Evolutionary conservation across 2,888 invertebrate species (phyloP).

Genomic region (Autographa gamma): DNA sequence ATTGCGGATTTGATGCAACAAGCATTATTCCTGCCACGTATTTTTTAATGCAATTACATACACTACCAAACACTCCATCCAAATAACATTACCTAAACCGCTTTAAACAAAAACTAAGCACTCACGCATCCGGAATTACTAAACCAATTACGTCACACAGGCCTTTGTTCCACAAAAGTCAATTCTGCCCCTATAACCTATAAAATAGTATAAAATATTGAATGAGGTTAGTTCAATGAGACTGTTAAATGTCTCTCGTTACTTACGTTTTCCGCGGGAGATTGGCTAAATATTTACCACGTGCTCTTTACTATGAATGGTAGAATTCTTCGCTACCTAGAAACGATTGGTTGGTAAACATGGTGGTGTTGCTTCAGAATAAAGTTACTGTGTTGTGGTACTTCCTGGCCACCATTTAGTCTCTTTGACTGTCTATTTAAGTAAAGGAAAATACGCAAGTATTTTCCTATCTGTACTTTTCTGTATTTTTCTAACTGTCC

Average conservation of each 20-base stretch:
- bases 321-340: slow-evolving; percentile 45
- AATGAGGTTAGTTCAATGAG: slow-evolving; percentile 62
- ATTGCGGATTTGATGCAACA: too few species aligned
- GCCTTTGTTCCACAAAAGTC: neutral
- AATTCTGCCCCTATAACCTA: slow-evolving; percentile 15
- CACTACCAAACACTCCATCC: too few species aligned
- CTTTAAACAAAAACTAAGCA: too few species aligned
- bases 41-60: too few species aligned
- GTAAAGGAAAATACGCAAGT: neutral
- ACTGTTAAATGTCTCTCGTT: slow-evolving; percentile 68
- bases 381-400: slow-evolving; percentile 8
- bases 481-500: too few species aligned
- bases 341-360: slow-evolving; percentile 22
- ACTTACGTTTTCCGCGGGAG: slow-evolving; percentile 64
- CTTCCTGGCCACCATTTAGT: neutral
- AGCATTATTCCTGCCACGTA: too few species aligned
- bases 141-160: neutral
- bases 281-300: slow-evolving; percentile 73
- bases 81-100: too few species aligned
- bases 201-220: slow-evolving; percentile 41
- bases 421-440: neutral
- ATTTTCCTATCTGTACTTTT: too few species aligned
- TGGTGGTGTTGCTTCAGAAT: slow-evolving; percentile 10
- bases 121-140: neutral
- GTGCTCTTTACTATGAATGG: slow-evolving; percentile 60